phyloP scores from a whole-genome alignment of 2,113 vertebrate genomes.

The Microcebus ravelobensis region DNA sequence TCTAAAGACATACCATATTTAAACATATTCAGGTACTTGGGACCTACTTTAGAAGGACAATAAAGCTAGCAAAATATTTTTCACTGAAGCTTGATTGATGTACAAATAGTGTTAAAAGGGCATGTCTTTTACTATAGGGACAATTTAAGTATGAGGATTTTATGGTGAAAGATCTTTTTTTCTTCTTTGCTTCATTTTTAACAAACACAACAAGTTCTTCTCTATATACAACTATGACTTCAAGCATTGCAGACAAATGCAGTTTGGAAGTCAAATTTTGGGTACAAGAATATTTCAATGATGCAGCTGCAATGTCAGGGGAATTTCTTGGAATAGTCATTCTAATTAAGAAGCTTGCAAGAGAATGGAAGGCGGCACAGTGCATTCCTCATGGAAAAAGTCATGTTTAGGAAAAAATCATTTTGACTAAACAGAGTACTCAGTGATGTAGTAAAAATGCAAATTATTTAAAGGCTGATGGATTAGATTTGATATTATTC shows the following conservation, averaged over 20 bases:
- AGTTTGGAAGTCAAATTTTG: neutral
- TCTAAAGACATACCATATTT: neutral
- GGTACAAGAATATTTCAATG: neutral
- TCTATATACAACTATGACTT: neutral
- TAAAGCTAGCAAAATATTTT: neutral
- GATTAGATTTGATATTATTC: neutral
- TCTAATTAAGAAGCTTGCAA: neutral
- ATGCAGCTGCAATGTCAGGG: neutral
- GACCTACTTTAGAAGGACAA: neutral
- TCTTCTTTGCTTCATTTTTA: neutral
- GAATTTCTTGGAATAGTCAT: neutral
- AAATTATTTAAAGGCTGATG: neutral
- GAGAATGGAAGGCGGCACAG: neutral
- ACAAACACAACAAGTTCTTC: neutral
- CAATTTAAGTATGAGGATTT: neutral
- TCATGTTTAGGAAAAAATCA: neutral
- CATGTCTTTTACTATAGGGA: neutral
- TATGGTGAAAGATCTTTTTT: neutral
- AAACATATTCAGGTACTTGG: neutral
- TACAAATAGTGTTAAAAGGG: neutral
- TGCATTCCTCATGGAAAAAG: neutral
- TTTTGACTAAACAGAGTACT: neutral
- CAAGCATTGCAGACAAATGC: neutral
- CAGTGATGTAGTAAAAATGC: constrained; percentile 1
- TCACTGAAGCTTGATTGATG: neutral